Evolutionary conservation across 2,113 vertebrate species (phyloP), one percentile per base, ranked within the genome.

Genomic region (Brienomyrus brachyistius): DNA sequence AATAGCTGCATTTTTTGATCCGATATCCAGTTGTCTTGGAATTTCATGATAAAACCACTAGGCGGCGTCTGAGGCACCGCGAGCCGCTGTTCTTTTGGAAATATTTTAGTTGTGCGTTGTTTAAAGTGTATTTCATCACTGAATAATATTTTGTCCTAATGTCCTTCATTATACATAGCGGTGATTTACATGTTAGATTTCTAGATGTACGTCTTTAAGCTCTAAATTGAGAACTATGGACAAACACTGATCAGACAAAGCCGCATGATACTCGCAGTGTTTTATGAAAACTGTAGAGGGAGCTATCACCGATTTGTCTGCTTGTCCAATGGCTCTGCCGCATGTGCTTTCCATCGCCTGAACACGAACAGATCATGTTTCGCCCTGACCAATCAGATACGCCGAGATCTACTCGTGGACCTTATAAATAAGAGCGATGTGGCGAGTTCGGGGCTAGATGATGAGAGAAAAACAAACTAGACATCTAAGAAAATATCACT

Each of bases 311-410:
- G 11, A 54, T 10, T 15, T 52, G 5, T 77, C 85, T 48, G 27
- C 23, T 27, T 47, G 17, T 91, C 89, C 91, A 92, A 92, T 92
- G 77, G 88, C 8, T 5, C 74, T 23, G n/a, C 56, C 40, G 86
- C 89, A 86, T 90, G 56, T 27, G 84, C 83, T 45, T 77, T 88
- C 45, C 90, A 91, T 91, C 88, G 52, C 90, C 48, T 7, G 62
- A 89, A 15, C 91, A 91, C 17, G 91, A 91, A 89, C 52, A 23
- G 88, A 90, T 90, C 91, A 85, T 56, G 88, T 89, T 91, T 77
- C 82, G 23, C 40, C 5, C 80, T 70, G 89, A 86, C 93, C 93
- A 94, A 93, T 94, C 93, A 90, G 88, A 89, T 11, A 15, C 88
- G 21, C 35, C 17, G 89, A 59, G 88, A 90, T 90, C 88, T 84